Evolutionary conservation across 2,888 invertebrate genomes (phyloP), one percentile per base, ranked within the genome.

Genomic region (Catocala sponsa): DNA sequence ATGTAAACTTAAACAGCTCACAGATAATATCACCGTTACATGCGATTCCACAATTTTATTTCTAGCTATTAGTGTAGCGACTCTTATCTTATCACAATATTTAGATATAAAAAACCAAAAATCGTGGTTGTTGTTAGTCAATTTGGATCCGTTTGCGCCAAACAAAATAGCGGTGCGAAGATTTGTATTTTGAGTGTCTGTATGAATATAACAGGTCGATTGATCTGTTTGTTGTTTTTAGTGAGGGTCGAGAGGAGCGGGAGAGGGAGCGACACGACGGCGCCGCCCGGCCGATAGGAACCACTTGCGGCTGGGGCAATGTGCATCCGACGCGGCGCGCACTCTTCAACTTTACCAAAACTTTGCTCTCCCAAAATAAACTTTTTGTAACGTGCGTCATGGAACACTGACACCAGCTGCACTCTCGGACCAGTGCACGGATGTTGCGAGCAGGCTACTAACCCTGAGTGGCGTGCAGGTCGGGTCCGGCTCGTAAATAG

Each of bases 191-290:
- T 78, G 82, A 83, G 84, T 81, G 79, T 85, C 82, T 79, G 85
- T 83, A 85, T 83, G 85, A 85, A 82, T 84, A 84, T 87, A 87
- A 86, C 88, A 90, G 88, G 86, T 86, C 89, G 88, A 91, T 91
- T 90, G 90, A 91, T 92, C 89, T 93, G 94, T 93, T 93, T 93
- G 91, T 93, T 93, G 91, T 93, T 91, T 91, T 89, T 87, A 90
- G 88, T 86, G 82, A 83, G 85, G 85, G 89, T 83, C 85, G 87
- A 84, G 88, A 88, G 87, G 84, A 86, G 85, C 82, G 88, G 89
- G 90, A 91, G 92, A 85, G 85, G 83, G 87, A 90, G 90, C 91
- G 92, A 85, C 92, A 82, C 81, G 84, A 82, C 89, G 93, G 92
- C 91, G 91, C 92, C 93, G 86, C 85, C 84, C 88, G 85, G 85